Evolutionary conservation across 2,888 invertebrate species (phyloP), one percentile per base, ranked within the genome.

Genomic region (Litoditis marina): DNA sequence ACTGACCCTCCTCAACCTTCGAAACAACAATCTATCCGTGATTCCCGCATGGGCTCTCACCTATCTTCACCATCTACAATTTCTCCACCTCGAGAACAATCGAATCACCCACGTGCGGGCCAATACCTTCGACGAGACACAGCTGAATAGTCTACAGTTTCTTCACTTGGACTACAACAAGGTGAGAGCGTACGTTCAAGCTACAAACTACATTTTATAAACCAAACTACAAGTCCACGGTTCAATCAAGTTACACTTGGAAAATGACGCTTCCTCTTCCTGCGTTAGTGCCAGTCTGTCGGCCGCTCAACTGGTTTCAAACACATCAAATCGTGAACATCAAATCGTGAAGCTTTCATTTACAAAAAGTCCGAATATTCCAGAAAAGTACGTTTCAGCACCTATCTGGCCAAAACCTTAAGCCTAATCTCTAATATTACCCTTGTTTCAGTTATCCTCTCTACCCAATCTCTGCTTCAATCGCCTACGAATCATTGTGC

Each of bases 101-200:
- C 60, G 77, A 42, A 83, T 82, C 22, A 64, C 63, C 19, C 60
- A 69, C 16, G 49, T 81, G 13, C 58, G 73, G 7, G 53, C 71
- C 0, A 68, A 76, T 56, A 74, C 78, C 0, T 81, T 81, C 44
- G 74, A 71, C 52, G 80, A 78, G 36, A 79, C 75, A 0, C 75
- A 80, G 53, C 65, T 82, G 27, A 74, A 72, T 31, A 80, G 80
- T 53, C 68, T 82, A 27, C 73, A 74, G 32, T 81, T 78, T 59
- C 55, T 82, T 13, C 76, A 82, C 66, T 57, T 83, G 54, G 80
- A 83, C 50, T 52, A 72, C 28, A 83, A 83, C 60, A 67, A 78
- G 50, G 78, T 81, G 27, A 60, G 34, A 27, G 5, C 44, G 3
- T 22, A 22, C 44, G n/a, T n/a, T n/a, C n/a, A n/a, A n/a, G n/a